phyloP scores from a whole-genome alignment of 2,113 vertebrate species.

The Periophthalmus modestus region DNA sequence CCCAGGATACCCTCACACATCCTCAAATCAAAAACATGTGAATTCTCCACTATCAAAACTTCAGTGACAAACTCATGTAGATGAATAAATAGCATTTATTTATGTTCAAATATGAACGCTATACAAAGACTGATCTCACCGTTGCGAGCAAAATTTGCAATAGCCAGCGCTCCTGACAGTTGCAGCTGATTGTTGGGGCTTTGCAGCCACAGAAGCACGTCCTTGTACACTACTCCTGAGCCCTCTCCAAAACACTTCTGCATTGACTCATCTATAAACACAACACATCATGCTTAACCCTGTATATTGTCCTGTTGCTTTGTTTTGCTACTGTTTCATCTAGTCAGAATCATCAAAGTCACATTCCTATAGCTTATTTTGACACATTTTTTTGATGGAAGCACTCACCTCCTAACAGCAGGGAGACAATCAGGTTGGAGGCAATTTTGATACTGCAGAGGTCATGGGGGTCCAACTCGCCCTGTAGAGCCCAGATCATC shows the following conservation, averaged over 20 bases:
- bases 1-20: conserved; percentile 13
- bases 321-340: background rate
- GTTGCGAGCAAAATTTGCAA: conserved; percentile 77
- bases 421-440: conserved; percentile 86
- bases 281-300: background rate
- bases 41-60: background rate
- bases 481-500: conserved; percentile 81
- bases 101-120: background rate
- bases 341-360: background rate
- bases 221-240: conserved; percentile 69
- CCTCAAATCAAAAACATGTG: background rate
- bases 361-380: background rate
- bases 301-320: background rate
- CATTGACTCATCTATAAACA: conserved; percentile 72
- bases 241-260: conserved; percentile 77
- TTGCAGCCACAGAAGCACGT: conserved; percentile 71
- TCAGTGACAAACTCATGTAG: background rate
- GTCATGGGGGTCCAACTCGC: conserved; percentile 80
- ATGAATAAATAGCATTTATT: background rate
- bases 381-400: too few species aligned
- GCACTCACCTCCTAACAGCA: conserved; percentile 85
- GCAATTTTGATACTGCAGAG: conserved; percentile 86
- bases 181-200: conserved; percentile 74
- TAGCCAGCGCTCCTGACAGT: conserved; percentile 66
- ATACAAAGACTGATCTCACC: conserved; percentile 30